Base-by-base conservation (phyloP, 2,888 invertebrate species). In the Hyppa rectilinea region DNA sequence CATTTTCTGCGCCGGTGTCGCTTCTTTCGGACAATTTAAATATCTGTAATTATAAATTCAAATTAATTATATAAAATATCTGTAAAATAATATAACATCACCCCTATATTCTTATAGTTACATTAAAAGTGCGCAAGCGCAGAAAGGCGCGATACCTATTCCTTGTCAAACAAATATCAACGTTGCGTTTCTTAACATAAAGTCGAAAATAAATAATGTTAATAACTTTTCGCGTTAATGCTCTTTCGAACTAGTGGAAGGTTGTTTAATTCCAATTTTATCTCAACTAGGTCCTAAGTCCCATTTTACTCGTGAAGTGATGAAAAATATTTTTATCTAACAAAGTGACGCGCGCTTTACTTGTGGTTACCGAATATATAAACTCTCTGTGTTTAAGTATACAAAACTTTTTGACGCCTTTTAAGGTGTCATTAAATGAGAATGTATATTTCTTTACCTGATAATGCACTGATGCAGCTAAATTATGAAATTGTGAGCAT, bases 381-480 rank as follows among this genome's bases (percentile, higher is more conserved):
- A n/a, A n/a, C n/a, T n/a, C n/a, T n/a, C n/a, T n/a, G n/a, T n/a
- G n/a, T n/a, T n/a, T n/a, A n/a, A n/a, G n/a, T n/a, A n/a, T n/a
- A n/a, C n/a, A n/a, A n/a, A n/a, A n/a, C n/a, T n/a, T n/a, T 43
- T n/a, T 59, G 29, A 29, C 2, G 23, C 12, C 4, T 40, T 56
- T 31, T 34, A 43, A 20, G 9, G 26, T 20, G n/a, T 56, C 4
- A 31, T 31, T n/a, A 53, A 6, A 10, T 23, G 17, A 31, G 12
- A 7, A 36, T 34, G 1, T 12, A 36, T n/a, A 31, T n/a, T 17
- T 40, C 34, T 43, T 71, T 87, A 96, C 96, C 92, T 94, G 94
- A 85, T 91, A 94, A 86, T 91, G 92, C 4, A 92, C 90, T 43
- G 91, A 87, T 40, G 96, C 94, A 23, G 94, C 90, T 43, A 96